Evolutionary conservation across 1,140 invertebrate species (phyloP).

Genomic region (Theocolax elegans): DNA sequence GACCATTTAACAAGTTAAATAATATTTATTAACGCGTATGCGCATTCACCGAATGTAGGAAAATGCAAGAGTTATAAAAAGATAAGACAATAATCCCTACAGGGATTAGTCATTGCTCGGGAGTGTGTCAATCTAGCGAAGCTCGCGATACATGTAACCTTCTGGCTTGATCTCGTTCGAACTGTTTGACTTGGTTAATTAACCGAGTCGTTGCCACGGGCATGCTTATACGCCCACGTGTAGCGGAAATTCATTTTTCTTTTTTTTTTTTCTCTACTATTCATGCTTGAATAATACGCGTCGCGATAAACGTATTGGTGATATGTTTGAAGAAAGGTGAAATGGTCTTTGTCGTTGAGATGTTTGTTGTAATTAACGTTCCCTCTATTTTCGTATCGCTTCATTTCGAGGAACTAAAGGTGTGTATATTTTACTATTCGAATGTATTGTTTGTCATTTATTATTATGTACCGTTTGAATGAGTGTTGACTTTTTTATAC

Average conservation of each 20-base stretch:
- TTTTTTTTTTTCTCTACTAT: neutral
- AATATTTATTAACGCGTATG: neutral
- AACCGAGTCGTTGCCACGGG: neutral
- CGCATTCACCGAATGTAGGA: neutral
- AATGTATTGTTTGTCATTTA: no score
- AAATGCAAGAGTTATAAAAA: neutral
- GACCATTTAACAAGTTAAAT: no score
- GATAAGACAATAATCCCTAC: neutral
- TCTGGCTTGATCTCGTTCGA: neutral
- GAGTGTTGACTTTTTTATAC: no score
- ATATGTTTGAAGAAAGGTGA: neutral
- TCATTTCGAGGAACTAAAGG: no score
- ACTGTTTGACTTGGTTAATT: neutral
- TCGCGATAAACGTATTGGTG: neutral
- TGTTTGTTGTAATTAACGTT: neutral
- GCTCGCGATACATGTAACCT: neutral
- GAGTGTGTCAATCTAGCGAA: conserved; percentile 8
- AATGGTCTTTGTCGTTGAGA: neutral
- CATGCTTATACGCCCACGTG: neutral
- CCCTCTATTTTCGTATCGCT: neutral
- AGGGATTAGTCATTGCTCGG: neutral
- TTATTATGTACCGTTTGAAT: no score
- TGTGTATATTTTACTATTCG: no score
- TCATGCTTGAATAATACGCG: no score
- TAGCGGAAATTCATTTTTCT: neutral